phyloP scores from a whole-genome alignment of 2,797 vertebrate genomes.

The Geotrypetes seraphini region DNA sequence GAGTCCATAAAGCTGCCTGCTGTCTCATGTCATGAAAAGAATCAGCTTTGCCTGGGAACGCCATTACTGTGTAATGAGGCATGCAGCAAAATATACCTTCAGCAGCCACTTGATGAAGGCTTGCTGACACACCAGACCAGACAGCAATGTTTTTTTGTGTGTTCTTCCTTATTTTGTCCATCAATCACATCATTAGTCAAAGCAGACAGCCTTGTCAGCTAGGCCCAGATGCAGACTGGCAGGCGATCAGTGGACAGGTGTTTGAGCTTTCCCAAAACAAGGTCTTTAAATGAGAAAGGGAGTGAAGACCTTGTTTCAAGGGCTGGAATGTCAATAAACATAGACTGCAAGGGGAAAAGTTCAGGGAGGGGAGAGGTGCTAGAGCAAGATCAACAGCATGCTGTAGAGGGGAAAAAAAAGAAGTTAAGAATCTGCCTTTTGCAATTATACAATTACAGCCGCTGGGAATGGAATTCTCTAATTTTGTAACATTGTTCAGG shows the following conservation, averaged over 20 bases:
- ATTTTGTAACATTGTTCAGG: too few relatives aligned
- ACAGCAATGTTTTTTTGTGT: conserved; percentile 70
- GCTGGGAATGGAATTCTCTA: too few relatives aligned
- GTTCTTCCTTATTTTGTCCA: conserved; percentile 80
- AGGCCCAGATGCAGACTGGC: conserved; percentile 67
- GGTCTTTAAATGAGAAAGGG: conserved; percentile 51
- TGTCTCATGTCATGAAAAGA: conserved; percentile 74
- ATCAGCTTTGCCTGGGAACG: conserved; percentile 74
- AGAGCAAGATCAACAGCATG: conserved; percentile 13
- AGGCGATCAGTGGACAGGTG: conserved; percentile 69
- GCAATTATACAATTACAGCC: too few relatives aligned
- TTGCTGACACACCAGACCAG: conserved; percentile 77
- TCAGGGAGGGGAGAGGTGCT: conserved; percentile 36
- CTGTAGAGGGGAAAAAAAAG: too few relatives aligned
- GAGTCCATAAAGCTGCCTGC: conserved; percentile 74
- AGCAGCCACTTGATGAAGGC: conserved; percentile 78
- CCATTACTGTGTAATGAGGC: conserved; percentile 86
- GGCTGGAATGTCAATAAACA: conserved; percentile 48
- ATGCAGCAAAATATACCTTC: conserved; percentile 80
- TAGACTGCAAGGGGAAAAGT: conserved; percentile 27
- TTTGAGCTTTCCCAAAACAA: conserved; percentile 62
- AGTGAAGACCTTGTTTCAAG: conserved; percentile 58
- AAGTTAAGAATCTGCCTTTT: conserved; percentile 10
- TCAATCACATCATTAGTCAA: conserved; percentile 90
- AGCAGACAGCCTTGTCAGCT: conserved; percentile 75